A percentile compares a stretch with the other conserved stretches of the same genome.
phyloP scores from a whole-genome alignment of 2,113 vertebrate species.

The Heterotis niloticus region DNA sequence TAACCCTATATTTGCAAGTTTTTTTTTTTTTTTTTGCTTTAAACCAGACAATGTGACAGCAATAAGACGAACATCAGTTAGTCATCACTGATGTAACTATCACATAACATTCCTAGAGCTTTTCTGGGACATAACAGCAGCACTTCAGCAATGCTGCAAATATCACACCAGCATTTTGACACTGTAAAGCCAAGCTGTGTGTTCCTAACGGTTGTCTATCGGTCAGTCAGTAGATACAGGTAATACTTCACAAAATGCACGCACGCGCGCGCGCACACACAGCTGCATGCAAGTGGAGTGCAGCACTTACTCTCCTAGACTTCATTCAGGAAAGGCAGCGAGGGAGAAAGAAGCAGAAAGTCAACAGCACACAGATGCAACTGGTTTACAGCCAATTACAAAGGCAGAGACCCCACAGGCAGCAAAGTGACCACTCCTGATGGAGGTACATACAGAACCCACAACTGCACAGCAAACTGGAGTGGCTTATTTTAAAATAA shows the following conservation, averaged over 20 bases:
- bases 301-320: slow-evolving; percentile 89
- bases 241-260: background rate
- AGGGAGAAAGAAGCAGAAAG: slow-evolving; percentile 54
- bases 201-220: background rate
- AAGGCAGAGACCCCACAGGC: background rate
- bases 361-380: slow-evolving; percentile 30
- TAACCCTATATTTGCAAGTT: no score
- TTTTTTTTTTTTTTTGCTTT: no score
- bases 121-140: background rate
- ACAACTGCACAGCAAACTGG: background rate
- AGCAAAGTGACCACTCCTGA: background rate
- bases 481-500: background rate
- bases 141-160: background rate
- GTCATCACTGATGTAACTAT: background rate
- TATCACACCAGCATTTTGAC: background rate
- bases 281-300: slow-evolving; percentile 43
- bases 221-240: background rate
- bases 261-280: background rate
- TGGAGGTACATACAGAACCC: background rate
- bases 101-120: background rate
- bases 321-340: slow-evolving; percentile 81
- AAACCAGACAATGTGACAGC: no score
- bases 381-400: background rate
- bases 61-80: no score
- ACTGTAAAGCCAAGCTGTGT: background rate